Evolutionary conservation across 1,140 invertebrate species (phyloP).

Genomic region (Coenobita brevimanus): DNA sequence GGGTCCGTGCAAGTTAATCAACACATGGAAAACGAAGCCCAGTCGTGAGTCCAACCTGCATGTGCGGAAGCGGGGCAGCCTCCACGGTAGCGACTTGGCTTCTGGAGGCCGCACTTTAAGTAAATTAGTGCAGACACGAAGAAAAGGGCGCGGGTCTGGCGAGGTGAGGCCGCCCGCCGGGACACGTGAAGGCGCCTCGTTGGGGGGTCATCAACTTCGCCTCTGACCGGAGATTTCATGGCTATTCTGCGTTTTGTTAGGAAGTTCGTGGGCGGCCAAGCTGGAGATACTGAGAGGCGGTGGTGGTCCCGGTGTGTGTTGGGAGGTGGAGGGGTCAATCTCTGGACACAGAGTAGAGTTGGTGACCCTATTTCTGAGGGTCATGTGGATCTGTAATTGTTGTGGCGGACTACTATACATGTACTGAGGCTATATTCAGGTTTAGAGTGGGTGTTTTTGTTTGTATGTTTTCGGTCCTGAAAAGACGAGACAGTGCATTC

Average conservation of each 20-base stretch:
- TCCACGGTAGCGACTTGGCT: conserved; percentile 57
- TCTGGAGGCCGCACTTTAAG: conserved; percentile 59
- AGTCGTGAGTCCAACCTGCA: no score
- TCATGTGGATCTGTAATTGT: no score
- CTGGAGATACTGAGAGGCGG: conserved; percentile 14
- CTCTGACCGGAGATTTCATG: conserved; percentile 41
- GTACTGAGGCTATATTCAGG: no score
- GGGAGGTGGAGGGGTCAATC: not conserved
- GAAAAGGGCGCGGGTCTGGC: conserved; percentile 52
- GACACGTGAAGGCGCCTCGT: not conserved
- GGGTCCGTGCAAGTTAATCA: no score
- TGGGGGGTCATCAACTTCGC: conserved; percentile 54
- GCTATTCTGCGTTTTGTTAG: conserved; percentile 58
- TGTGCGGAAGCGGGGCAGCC: not conserved
- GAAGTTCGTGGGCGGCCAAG: conserved; percentile 37
- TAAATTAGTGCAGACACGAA: conserved; percentile 64
- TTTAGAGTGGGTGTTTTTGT: no score
- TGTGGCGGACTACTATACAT: no score
- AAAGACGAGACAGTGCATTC: no score
- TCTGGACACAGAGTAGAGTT: no score
- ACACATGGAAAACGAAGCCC: no score
- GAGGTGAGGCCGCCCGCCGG: conserved; percentile 48
- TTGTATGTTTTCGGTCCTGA: no score
- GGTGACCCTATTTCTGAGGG: no score
- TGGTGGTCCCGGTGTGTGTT: not conserved